phyloP scores from a whole-genome alignment of 2,888 invertebrate genomes.

The Trichacis sp. region DNA sequence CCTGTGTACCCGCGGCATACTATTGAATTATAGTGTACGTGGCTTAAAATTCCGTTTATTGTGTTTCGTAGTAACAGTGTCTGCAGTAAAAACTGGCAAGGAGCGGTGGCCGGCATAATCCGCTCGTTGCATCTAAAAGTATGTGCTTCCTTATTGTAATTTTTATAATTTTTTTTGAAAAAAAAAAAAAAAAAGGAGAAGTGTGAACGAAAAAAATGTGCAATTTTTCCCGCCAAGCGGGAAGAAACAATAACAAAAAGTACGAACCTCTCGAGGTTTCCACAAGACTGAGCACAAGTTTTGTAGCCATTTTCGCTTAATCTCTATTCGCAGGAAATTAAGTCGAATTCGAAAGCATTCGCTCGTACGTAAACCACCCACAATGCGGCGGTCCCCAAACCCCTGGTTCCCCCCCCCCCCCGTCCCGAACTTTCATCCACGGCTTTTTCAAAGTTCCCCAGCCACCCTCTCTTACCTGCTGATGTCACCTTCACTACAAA shows the following conservation, averaged over 20 bases:
- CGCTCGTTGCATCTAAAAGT: too few relatives aligned
- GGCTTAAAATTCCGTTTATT: too few relatives aligned
- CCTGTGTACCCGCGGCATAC: too few relatives aligned
- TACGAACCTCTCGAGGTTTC: conserved; percentile 51
- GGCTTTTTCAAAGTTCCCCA: conserved; percentile 10
- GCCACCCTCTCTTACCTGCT: conserved; percentile 19
- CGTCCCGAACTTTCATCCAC: conserved; percentile 10
- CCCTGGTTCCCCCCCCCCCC: conserved; percentile 20
- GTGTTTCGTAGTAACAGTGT: too few relatives aligned
- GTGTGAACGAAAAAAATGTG: conserved; percentile 1
- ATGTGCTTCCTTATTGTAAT: too few relatives aligned
- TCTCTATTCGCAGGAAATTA: conserved; percentile 57
- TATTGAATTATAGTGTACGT: too few relatives aligned
- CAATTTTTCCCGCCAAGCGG: too few relatives aligned
- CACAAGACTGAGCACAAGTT: conserved; percentile 45
- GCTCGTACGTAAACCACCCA: conserved; percentile 53
- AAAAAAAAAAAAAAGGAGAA: too few relatives aligned
- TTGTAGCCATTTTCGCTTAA: conserved; percentile 51
- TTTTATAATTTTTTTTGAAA: too few relatives aligned
- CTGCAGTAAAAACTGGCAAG: too few relatives aligned
- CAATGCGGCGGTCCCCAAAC: conserved; percentile 46
- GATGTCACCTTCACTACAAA: conserved; percentile 23
- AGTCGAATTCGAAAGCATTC: conserved; percentile 54
- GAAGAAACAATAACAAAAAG: not conserved
- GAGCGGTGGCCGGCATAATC: too few relatives aligned